phyloP scores from a whole-genome alignment of 1,140 invertebrate genomes.

The Drosophila tristis region DNA sequence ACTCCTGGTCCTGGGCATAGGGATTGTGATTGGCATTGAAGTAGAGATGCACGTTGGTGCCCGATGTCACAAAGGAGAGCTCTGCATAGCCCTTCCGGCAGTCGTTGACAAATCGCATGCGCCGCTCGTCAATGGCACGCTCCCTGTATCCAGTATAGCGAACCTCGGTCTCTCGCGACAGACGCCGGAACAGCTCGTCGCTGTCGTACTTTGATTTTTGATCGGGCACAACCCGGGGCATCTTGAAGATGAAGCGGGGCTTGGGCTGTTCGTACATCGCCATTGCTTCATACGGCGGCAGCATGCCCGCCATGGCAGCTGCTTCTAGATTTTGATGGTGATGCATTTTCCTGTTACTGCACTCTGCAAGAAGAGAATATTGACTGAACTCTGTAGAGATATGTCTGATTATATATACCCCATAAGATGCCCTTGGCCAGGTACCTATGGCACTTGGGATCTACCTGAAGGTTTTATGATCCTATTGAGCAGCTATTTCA shows the following conservation, averaged over 20 bases:
- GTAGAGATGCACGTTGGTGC: constrained; percentile 96
- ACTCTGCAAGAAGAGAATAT: background rate
- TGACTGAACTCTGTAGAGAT: constrained; percentile 10
- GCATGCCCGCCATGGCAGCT: constrained; percentile 37
- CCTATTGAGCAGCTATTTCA: background rate
- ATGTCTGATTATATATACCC: constrained; percentile 35
- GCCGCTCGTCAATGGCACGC: constrained; percentile 94
- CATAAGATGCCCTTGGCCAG: background rate
- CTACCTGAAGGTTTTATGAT: background rate
- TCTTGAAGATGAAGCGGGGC: constrained; percentile 95
- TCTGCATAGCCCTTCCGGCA: constrained; percentile 97
- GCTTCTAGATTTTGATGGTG: constrained; percentile 65
- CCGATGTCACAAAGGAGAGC: constrained; percentile 95
- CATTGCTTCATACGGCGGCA: constrained; percentile 63
- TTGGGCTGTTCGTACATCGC: constrained; percentile 93
- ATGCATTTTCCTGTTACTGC: constrained; percentile 49
- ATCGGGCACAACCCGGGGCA: constrained; percentile 97
- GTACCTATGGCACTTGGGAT: background rate
- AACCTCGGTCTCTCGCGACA: constrained; percentile 96
- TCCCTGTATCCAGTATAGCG: constrained; percentile 97
- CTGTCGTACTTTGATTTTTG: constrained; percentile 98
- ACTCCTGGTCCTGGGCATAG: constrained; percentile 90
- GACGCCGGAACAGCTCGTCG: constrained; percentile 96
- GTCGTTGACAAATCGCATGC: constrained; percentile 95
- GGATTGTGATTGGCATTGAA: constrained; percentile 90